A percentile compares a stretch with the other conserved stretches of the same genome.
These are phyloP conservation scores for Pseudeuparius sepicola DNA, from an alignment of 2,888 invertebrate species.

Conservation along the genomic window DNA sequence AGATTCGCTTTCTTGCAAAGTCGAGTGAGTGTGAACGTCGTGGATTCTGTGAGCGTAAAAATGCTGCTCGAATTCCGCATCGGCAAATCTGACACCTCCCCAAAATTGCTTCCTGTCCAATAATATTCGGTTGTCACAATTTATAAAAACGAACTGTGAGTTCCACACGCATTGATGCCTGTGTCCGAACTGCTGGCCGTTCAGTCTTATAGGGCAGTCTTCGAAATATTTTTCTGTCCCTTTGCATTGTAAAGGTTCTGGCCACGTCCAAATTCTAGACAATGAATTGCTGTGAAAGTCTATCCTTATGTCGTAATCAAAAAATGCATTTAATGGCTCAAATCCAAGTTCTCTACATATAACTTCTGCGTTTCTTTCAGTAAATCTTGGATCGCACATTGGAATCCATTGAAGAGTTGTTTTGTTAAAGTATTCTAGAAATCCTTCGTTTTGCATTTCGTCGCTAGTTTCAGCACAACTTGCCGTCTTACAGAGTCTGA, in stretches of 20 bases:
- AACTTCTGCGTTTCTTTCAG: slow-evolving; percentile 93
- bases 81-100: slow-evolving; percentile 93
- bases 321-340: slow-evolving; percentile 80
- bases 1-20: slow-evolving; percentile 61
- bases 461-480: slow-evolving; percentile 54
- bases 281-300: slow-evolving; percentile 85
- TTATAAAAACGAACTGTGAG: slow-evolving; percentile 84
- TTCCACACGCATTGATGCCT: slow-evolving; percentile 82
- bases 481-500: slow-evolving; percentile 63
- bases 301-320: slow-evolving; percentile 74
- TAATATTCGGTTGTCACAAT: slow-evolving; percentile 69
- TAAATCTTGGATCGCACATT: slow-evolving; percentile 85
- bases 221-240: slow-evolving; percentile 56
- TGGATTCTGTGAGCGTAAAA: slow-evolving; percentile 73
- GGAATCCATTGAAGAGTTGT: slow-evolving; percentile 96
- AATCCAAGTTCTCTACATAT: slow-evolving; percentile 89
- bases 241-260: slow-evolving; percentile 79
- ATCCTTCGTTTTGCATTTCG: slow-evolving; percentile 62
- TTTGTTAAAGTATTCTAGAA: slow-evolving; percentile 87
- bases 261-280: slow-evolving; percentile 87
- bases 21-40: slow-evolving; percentile 69
- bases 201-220: slow-evolving; percentile 78
- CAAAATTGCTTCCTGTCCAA: slow-evolving; percentile 56
- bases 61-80: slow-evolving; percentile 81
- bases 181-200: slow-evolving; percentile 81